Evolutionary conservation across 2,113 vertebrate species (phyloP).

Genomic region (Agelaius tricolor): DNA sequence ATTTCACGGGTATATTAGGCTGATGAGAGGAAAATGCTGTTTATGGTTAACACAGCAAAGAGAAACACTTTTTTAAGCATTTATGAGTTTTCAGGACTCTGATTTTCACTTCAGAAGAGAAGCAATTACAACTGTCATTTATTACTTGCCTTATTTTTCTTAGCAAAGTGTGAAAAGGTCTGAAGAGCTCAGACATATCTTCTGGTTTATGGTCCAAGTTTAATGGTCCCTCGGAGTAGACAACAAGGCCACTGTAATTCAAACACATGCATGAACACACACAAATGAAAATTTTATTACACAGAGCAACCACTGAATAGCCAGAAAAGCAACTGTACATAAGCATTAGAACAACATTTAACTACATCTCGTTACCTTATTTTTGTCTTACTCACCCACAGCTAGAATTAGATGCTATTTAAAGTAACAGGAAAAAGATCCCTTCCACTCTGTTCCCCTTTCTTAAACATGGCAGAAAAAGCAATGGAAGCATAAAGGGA

Average conservation of each 20-base stretch:
- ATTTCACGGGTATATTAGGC: background rate
- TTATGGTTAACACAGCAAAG: background rate
- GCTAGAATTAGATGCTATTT: background rate
- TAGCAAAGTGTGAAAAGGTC: slow-evolving; percentile 93
- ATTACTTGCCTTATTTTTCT: slow-evolving; percentile 91
- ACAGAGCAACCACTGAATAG: background rate
- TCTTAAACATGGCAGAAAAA: background rate
- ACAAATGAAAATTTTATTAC: background rate
- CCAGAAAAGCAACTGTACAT: background rate
- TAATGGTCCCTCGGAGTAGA: slow-evolving; percentile 93
- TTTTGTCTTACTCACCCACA: background rate
- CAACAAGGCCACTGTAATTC: slow-evolving; percentile 89
- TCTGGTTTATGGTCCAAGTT: slow-evolving; percentile 92
- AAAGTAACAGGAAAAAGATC: background rate
- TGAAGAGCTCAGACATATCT: slow-evolving; percentile 98
- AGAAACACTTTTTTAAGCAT: background rate
- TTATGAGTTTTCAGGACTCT: background rate
- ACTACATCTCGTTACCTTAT: background rate
- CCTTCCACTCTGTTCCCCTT: background rate
- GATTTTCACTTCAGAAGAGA: background rate
- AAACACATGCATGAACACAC: slow-evolving; percentile 28
- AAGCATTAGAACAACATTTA: background rate
- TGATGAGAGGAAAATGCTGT: background rate
- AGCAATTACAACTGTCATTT: background rate
- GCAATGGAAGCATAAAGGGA: background rate